phyloP scores from a whole-genome alignment of 2,797 vertebrate species.

The Gadopsis marmoratus region DNA sequence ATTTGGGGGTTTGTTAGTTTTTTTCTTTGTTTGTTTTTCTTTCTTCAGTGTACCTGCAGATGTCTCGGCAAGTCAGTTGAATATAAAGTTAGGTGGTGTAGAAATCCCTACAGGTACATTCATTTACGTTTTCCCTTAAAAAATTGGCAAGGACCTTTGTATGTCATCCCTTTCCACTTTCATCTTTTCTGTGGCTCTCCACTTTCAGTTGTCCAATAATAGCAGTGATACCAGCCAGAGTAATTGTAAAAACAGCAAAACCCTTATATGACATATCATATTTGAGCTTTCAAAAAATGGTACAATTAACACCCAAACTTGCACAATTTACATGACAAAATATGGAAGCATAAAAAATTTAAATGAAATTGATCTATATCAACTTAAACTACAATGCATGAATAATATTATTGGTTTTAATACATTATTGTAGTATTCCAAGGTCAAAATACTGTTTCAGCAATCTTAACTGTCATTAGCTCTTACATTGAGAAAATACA shows the following conservation, averaged over 20 bases:
- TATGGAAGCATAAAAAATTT: background rate
- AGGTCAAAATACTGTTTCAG: constrained; percentile 3
- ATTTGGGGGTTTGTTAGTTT: constrained; percentile 14
- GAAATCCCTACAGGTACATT: constrained; percentile 9
- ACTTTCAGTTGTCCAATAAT: background rate
- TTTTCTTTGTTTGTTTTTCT: constrained; percentile 19
- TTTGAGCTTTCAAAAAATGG: no score
- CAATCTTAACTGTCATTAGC: background rate
- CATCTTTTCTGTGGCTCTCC: background rate
- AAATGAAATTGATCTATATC: background rate
- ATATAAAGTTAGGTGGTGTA: constrained; percentile 8
- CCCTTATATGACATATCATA: background rate
- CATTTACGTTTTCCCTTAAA: background rate
- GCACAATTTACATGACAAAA: background rate
- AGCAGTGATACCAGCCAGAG: background rate
- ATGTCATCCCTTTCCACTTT: background rate
- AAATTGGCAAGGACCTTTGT: background rate
- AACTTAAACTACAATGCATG: background rate
- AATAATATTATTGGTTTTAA: background rate
- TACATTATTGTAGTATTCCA: background rate
- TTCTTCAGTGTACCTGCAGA: background rate
- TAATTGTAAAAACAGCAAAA: background rate
- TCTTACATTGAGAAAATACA: constrained; percentile 11
- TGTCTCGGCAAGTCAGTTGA: background rate
- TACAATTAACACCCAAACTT: background rate